These are phyloP conservation scores for Darevskia nairensis DNA, from an alignment of 2,797 vertebrate species.

Conservation along the genomic window DNA sequence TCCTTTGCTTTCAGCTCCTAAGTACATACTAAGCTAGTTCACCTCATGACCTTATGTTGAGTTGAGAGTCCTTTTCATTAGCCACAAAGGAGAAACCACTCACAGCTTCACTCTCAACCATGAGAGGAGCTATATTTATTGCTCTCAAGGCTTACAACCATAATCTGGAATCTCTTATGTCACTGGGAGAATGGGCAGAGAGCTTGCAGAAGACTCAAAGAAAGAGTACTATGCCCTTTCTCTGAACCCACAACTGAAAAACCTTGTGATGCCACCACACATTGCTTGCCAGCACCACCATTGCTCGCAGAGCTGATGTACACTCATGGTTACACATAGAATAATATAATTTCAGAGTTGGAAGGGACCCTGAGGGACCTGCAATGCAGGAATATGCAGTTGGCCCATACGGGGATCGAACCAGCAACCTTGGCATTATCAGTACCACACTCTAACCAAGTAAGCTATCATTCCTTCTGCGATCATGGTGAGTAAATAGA, in stretches of 20 bases:
- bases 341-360: no score
- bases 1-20: slow-evolving; percentile 44
- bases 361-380: no score
- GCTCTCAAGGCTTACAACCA: slow-evolving; percentile 11
- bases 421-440: no score
- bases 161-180: slow-evolving; percentile 9
- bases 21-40: slow-evolving; percentile 12
- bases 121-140: slow-evolving; percentile 14
- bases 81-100: slow-evolving; percentile 2
- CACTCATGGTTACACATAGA: background rate
- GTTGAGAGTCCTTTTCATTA: slow-evolving; percentile 46
- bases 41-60: slow-evolving; percentile 22
- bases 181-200: slow-evolving; percentile 16
- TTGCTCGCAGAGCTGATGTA: background rate
- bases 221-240: background rate
- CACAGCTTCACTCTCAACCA: slow-evolving; percentile 16
- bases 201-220: background rate
- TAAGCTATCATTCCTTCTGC: background rate
- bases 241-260: background rate
- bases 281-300: background rate
- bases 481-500: background rate
- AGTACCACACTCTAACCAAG: no score
- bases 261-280: background rate
- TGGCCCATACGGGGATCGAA: no score
- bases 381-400: no score